phyloP scores from a whole-genome alignment of 2,888 invertebrate genomes.

The Phaedon cochleariae region DNA sequence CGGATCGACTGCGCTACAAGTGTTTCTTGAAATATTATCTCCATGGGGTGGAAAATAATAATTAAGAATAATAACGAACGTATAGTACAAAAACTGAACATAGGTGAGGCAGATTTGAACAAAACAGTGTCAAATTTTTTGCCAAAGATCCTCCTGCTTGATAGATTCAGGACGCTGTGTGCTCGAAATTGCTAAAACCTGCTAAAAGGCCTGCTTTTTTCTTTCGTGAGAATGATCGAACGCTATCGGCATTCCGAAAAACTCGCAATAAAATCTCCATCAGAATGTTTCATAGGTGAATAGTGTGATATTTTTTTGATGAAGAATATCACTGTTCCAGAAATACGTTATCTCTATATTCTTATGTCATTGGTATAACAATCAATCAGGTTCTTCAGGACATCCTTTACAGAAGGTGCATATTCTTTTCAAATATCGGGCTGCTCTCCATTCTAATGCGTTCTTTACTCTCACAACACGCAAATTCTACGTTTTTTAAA shows the following conservation, averaged over 20 bases:
- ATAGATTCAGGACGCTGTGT: constrained; percentile 54
- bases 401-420: neutral
- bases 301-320: too few relatives aligned
- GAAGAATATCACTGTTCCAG: too few relatives aligned
- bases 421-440: neutral
- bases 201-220: constrained; percentile 34
- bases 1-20: too few relatives aligned
- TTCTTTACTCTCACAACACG: neutral
- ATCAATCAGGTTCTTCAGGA: neutral
- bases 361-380: neutral
- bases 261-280: neutral
- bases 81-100: too few relatives aligned
- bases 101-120: too few relatives aligned
- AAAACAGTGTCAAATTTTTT: too few relatives aligned
- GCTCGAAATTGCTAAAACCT: constrained; percentile 57
- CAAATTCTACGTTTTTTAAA: neutral
- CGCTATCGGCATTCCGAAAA: constrained; percentile 30
- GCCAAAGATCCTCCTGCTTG: constrained; percentile 52
- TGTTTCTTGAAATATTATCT: too few relatives aligned
- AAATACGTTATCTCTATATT: too few relatives aligned
- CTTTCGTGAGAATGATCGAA: constrained; percentile 36
- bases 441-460: neutral
- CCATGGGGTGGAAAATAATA: too few relatives aligned
- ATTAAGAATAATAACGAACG: too few relatives aligned
- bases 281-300: too few relatives aligned